Evolutionary conservation across 1,140 invertebrate species (phyloP).

Genomic region (Anadara kagoshimensis): DNA sequence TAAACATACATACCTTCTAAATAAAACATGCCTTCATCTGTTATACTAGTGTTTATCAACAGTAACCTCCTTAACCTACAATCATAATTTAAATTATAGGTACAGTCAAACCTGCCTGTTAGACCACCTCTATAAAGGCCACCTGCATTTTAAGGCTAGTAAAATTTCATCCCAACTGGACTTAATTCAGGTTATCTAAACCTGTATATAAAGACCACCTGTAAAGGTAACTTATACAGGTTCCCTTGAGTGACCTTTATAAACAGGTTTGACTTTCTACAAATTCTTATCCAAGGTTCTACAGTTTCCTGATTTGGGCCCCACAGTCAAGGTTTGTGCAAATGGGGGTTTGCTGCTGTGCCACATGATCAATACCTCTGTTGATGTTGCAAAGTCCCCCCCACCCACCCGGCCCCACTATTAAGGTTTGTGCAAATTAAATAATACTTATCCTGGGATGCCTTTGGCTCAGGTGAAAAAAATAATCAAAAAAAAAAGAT

Average conservation of each 20-base stretch:
- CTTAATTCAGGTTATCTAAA: neutral
- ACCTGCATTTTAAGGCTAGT: neutral
- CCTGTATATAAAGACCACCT: neutral
- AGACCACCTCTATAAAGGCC: too few species aligned
- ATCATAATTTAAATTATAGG: slow-evolving; percentile 7
- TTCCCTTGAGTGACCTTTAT: neutral
- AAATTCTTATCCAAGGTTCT: neutral
- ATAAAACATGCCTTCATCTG: slow-evolving; percentile 52
- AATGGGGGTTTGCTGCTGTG: too few species aligned
- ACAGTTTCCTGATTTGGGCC: too few species aligned
- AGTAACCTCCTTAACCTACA: slow-evolving; percentile 50
- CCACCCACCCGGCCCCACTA: too few species aligned
- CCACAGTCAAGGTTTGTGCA: too few species aligned
- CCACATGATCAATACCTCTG: too few species aligned
- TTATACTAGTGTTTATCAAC: slow-evolving; percentile 58
- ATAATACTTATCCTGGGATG: neutral
- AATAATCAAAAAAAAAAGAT: neutral
- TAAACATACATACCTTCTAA: slow-evolving; percentile 40
- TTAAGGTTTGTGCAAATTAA: too few species aligned
- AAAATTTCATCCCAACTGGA: neutral
- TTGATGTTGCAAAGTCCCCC: too few species aligned
- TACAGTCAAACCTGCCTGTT: too few species aligned
- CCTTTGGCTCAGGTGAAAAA: neutral
- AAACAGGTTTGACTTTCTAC: neutral
- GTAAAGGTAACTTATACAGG: neutral